These are phyloP conservation scores for Micrasema longulum DNA, from an alignment of 1,140 invertebrate species.

Conservation along the genomic window DNA sequence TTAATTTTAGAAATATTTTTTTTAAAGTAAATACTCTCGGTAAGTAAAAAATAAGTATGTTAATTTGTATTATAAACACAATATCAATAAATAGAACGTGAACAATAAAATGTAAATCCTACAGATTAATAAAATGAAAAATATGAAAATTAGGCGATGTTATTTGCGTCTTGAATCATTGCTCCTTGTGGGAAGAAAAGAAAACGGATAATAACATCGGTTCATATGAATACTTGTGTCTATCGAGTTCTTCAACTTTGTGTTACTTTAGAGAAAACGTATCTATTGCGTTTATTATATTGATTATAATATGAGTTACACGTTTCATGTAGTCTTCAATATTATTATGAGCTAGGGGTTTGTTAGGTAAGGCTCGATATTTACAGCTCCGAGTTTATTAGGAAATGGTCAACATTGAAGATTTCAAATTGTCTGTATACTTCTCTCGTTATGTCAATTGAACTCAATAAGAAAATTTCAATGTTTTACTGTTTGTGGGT, in stretches of 20 bases:
- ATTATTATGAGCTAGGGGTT: slow-evolving; percentile 10
- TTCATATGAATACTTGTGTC: slow-evolving; percentile 7
- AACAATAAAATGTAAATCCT: slow-evolving; percentile 31
- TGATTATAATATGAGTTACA: no score
- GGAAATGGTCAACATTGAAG: slow-evolving; percentile 21
- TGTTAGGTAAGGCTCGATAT: slow-evolving; percentile 25
- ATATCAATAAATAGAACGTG: slow-evolving; percentile 30
- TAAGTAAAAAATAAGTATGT: slow-evolving; percentile 32
- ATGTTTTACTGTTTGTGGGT: neutral
- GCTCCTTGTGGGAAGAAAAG: slow-evolving; percentile 44
- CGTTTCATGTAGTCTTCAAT: no score
- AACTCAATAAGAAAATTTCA: no score
- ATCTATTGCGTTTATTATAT: no score
- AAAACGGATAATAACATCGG: slow-evolving; percentile 36
- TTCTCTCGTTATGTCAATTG: no score
- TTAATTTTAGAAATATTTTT: no score
- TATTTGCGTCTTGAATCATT: slow-evolving; percentile 54
- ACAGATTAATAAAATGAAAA: slow-evolving; percentile 35
- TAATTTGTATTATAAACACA: slow-evolving; percentile 35
- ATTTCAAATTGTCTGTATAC: neutral
- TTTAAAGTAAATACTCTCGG: slow-evolving; percentile 18
- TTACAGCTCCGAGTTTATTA: slow-evolving; percentile 29
- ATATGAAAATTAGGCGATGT: slow-evolving; percentile 54
- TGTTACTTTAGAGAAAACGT: neutral
- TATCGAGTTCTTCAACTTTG: neutral